Percentiles rank a stretch among this genome's conserved stretches.
phyloP scores from a whole-genome alignment of 2,888 invertebrate genomes.

The Tipula unca region DNA sequence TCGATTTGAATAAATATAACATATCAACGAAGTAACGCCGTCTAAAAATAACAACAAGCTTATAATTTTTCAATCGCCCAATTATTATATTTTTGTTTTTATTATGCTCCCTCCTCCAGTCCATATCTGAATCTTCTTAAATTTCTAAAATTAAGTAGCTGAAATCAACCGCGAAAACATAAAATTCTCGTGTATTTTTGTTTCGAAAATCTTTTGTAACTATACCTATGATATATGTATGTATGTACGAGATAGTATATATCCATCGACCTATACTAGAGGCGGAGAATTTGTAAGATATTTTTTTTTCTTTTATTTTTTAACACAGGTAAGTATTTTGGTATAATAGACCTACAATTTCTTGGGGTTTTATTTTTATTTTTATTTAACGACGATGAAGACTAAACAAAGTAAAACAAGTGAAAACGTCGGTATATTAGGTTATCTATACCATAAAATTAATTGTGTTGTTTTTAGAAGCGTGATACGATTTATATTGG shows the following conservation, averaged over 20 bases:
- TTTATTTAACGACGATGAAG: neutral
- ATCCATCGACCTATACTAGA: no score
- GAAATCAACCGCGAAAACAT: neutral
- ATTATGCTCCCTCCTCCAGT: no score
- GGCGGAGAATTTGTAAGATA: no score
- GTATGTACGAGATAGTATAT: no score
- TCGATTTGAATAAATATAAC: no score
- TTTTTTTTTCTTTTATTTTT: no score
- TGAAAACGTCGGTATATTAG: neutral
- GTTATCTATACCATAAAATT: neutral
- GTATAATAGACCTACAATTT: no score
- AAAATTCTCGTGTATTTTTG: neutral
- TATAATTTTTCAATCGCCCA: no score
- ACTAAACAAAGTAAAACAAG: neutral
- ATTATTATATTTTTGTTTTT: no score
- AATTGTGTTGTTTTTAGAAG: neutral
- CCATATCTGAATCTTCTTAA: neutral
- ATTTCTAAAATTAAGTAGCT: neutral
- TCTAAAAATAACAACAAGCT: neutral
- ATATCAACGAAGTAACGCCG: no score
- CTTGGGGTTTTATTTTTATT: neutral
- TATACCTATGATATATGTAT: no score
- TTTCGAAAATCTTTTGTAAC: neutral
- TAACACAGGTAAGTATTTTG: no score
- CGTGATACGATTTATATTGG: neutral